phyloP scores from a whole-genome alignment of 2,888 invertebrate species.

The Hanleya hanleyi region DNA sequence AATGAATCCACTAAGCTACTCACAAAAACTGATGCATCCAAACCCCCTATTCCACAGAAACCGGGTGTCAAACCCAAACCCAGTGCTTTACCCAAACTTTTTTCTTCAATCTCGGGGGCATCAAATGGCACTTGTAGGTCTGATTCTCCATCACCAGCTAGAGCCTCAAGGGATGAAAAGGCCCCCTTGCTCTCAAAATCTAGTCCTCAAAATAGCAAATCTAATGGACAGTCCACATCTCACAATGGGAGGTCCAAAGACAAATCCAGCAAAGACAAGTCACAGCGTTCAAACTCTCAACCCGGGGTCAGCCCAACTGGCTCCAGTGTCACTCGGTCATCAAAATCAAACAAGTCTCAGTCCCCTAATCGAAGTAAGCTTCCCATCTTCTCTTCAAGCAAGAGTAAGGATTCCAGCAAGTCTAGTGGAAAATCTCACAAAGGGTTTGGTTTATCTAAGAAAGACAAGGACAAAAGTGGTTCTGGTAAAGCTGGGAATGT shows the following conservation, averaged over 20 bases:
- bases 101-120: not conserved
- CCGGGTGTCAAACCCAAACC: constrained; percentile 26
- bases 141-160: constrained; percentile 17
- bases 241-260: constrained; percentile 18
- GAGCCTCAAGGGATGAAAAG: not conserved
- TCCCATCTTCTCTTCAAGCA: constrained; percentile 42
- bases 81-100: constrained; percentile 14
- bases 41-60: constrained; percentile 61
- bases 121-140: constrained; percentile 14
- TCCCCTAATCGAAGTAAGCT: constrained; percentile 49
- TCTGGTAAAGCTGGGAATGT: constrained; percentile 43
- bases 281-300: constrained; percentile 30
- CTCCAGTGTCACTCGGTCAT: constrained; percentile 34
- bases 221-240: not conserved
- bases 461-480: constrained; percentile 55
- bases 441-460: constrained; percentile 57
- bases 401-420: constrained; percentile 33
- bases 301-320: constrained; percentile 32
- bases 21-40: constrained; percentile 32
- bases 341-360: constrained; percentile 38
- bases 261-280: not conserved
- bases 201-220: not conserved
- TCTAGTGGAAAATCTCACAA: constrained; percentile 46
- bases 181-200: not conserved
- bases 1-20: constrained; percentile 11